Evolutionary conservation across 2,888 invertebrate species (phyloP), one percentile per base, ranked within the genome.

Genomic region (Mesorhabditis belari): DNA sequence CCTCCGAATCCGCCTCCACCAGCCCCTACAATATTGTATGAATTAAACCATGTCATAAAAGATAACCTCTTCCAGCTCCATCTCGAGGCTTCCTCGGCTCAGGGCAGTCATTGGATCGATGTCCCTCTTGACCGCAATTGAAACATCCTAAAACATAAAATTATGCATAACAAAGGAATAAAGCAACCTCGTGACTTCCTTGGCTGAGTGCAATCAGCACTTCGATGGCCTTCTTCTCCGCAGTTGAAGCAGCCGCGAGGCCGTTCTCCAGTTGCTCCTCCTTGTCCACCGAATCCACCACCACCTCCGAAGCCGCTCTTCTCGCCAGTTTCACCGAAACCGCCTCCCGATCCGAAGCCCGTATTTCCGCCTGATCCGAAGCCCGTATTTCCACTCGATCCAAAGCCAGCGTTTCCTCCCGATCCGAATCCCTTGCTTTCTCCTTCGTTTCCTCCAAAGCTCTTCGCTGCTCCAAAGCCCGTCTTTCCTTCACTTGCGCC

Each of bases 151-250:
- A 44, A 17, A 23, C 0, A 4, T n/a, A 23, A 5, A 19, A 4
- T 17, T 4, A 35, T 23, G 25, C 35, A 23, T 17, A 3, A 35
- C 35, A 29, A 28, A 17, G 5, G 17, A 25, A n/a, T 17, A 28
- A n/a, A 12, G 19, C 24, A n/a, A 3, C 50, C 57, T 5, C 58
- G 44, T 29, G 65, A 61, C 44, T 65, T 65, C 17, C 64, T 19
- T 4, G 67, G 69, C 66, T 70, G 57, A 2, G 64, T 21, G 54
- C 70, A 72, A 6, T 72, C 72, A 2, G 9, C 21, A 1, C 63
- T 60, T 12, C 62, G 63, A 58, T 71, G 69, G 12, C 69, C 70
- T 55, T 68, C 66, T 21, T 70, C 59, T 1, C 63, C 62, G 49
- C 70, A 69, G 17, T 62, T 62, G 19, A 27, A 24, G 21, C 60